Evolutionary conservation across 2,888 invertebrate species (phyloP).

Genomic region (Drosophila macrospina): DNA sequence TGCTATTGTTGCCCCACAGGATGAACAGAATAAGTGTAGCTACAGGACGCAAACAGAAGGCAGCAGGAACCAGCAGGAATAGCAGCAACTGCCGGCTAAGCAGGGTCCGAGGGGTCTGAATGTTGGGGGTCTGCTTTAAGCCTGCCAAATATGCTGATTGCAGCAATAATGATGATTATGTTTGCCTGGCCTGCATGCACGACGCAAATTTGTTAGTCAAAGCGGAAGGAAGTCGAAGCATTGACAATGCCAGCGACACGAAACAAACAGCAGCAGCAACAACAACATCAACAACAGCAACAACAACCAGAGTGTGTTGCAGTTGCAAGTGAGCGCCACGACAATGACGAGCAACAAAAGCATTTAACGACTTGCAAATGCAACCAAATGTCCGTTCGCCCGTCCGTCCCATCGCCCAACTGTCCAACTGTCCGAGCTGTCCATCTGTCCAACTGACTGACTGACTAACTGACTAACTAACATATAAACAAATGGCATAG

Average conservation of each 20-base stretch:
- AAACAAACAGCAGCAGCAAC: constrained; percentile 47
- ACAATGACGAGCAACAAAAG: constrained; percentile 65
- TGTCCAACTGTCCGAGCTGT: constrained; percentile 1
- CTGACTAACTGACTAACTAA: constrained; percentile 60
- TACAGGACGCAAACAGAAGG: constrained; percentile 10
- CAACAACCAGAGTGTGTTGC: constrained; percentile 36
- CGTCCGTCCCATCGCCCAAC: not conserved
- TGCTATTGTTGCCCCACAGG: constrained; percentile 37
- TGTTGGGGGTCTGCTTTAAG: constrained; percentile 35
- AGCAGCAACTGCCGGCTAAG: not conserved
- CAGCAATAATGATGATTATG: constrained; percentile 79
- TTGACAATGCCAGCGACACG: constrained; percentile 80
- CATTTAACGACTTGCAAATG: constrained; percentile 80
- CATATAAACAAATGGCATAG: constrained; percentile 65
- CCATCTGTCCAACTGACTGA: constrained; percentile 22
- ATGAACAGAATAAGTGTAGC: constrained; percentile 42
- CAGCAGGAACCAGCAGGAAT: constrained; percentile 1
- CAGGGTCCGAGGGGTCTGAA: not conserved
- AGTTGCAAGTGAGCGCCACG: constrained; percentile 42
- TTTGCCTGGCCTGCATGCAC: constrained; percentile 76
- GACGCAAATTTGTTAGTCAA: constrained; percentile 78
- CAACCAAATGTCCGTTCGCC: constrained; percentile 24
- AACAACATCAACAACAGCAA: constrained; percentile 28
- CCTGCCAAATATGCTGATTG: constrained; percentile 78
- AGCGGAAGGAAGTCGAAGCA: constrained; percentile 77